phyloP scores from a whole-genome alignment of 2,113 vertebrate species.

The Sprattus sprattus region DNA sequence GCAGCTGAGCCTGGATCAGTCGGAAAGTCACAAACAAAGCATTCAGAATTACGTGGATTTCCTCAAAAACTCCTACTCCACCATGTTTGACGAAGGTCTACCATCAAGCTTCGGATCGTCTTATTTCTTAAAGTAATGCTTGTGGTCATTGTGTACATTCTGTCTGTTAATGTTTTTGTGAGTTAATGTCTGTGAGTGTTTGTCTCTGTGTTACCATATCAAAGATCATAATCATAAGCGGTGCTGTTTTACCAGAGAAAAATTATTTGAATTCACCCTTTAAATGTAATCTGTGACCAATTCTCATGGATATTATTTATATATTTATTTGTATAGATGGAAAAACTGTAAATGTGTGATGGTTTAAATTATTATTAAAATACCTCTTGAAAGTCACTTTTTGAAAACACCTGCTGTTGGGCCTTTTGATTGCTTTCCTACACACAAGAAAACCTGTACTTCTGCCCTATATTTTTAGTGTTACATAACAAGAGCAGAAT shows the following conservation, averaged over 20 bases:
- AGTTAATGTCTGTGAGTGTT: slow-evolving; percentile 2
- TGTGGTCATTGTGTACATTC: not conserved
- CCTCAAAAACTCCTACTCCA: slow-evolving; percentile 80
- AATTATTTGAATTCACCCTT: not conserved
- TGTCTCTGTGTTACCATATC: not conserved
- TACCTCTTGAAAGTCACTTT: not conserved
- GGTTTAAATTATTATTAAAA: not conserved
- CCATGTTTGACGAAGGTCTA: slow-evolving; percentile 77
- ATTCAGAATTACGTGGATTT: slow-evolving; percentile 86
- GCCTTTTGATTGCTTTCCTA: not conserved
- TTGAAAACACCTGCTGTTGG: not conserved
- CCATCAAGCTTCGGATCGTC: slow-evolving; percentile 52
- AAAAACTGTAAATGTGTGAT: not conserved
- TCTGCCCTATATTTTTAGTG: not conserved
- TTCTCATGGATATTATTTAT: not conserved
- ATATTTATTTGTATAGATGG: not conserved
- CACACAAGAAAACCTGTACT: not conserved
- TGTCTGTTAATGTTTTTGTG: not conserved
- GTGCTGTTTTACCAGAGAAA: not conserved
- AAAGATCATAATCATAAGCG: not conserved
- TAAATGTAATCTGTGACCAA: not conserved
- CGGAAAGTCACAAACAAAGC: slow-evolving; percentile 81
- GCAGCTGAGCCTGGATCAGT: slow-evolving; percentile 81
- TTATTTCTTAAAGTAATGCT: slow-evolving; percentile 56
- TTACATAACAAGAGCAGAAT: not conserved